Evolutionary conservation across 2,113 vertebrate genomes (phyloP).

Genomic region (Archilochus colubris): DNA sequence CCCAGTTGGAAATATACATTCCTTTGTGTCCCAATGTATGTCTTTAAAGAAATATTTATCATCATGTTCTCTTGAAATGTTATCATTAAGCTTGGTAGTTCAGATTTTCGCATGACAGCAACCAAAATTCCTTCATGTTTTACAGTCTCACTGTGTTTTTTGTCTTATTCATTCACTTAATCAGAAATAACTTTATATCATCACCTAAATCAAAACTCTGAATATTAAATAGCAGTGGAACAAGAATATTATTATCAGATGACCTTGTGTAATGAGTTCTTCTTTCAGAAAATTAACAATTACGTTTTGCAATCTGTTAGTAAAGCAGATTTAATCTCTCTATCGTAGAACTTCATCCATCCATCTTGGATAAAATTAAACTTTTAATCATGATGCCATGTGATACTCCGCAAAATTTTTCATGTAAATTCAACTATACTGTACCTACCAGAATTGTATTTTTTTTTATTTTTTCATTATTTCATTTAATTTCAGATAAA

Average conservation of each 20-base stretch:
- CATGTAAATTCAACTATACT: neutral
- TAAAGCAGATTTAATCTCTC: neutral
- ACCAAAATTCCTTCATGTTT: neutral
- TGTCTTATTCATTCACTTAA: neutral
- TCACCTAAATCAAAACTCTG: slow-evolving; percentile 19
- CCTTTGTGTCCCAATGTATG: neutral
- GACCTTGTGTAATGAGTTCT: slow-evolving; percentile 31
- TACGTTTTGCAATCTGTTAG: slow-evolving; percentile 14
- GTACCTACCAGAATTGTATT: accelerated
- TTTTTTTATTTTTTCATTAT: neutral
- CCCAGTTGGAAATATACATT: neutral
- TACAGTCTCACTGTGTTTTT: neutral
- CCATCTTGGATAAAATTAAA: neutral
- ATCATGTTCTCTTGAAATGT: neutral
- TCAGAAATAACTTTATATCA: slow-evolving; percentile 1
- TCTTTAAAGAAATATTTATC: neutral
- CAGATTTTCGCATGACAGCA: neutral
- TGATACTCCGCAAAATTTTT: neutral
- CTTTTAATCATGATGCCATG: neutral
- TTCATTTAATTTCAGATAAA: neutral
- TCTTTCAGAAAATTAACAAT: slow-evolving; percentile 34
- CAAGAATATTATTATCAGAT: neutral
- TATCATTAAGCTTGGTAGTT: neutral
- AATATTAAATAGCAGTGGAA: slow-evolving; percentile 28
- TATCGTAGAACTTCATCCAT: neutral